Evolutionary conservation across 1,140 invertebrate species (phyloP), one percentile per base, ranked within the genome.

Genomic region (Lepidostoma basale): DNA sequence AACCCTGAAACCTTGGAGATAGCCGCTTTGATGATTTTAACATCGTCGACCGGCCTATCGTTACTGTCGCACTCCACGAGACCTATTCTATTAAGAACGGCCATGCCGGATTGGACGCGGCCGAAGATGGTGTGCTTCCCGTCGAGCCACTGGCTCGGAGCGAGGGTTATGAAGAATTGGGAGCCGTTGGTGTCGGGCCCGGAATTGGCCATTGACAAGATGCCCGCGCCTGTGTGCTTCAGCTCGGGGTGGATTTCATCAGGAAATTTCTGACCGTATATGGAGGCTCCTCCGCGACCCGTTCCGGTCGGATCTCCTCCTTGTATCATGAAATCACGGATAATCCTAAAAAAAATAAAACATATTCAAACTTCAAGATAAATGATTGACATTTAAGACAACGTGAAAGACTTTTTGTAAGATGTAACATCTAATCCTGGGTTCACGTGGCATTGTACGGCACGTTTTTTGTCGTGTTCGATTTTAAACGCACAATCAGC

Each of bases 121-220:
- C 96, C 97, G 85, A 99, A 99, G 77, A 99, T 97, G 6, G 96
- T 87, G 80, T 99, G 97, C 81, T 98, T 98, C 30, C 95, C 93
- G 86, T 99, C 97, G 5, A 99, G 83, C 96, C 97, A 98, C 74
- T 98, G 96, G 4, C 96, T 97, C 4, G 97, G 96, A 0, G 92
- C 96, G 66, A 99, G 80, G 0, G 97, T 98, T 20, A 99, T 96
- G 75, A 99, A 99, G 85, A 99, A 99, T 78, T 99, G 98, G 44
- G 95, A 98, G 20, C 97, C 97, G 84, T 99, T 99, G 14, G 94
- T 94, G 76, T 99, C 89, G 2, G 96, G 95, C 0, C 98, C 97
- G 59, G 94, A 93, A 85, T 99, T 98, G 60, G 88, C 87, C 87
- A 89, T 89, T 5, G 87, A 88, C 2, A 89, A 74, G 63, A 89